These are phyloP conservation scores for Tapirus indicus DNA, from an alignment of 2,797 vertebrate genomes.

Conservation along the genomic window DNA sequence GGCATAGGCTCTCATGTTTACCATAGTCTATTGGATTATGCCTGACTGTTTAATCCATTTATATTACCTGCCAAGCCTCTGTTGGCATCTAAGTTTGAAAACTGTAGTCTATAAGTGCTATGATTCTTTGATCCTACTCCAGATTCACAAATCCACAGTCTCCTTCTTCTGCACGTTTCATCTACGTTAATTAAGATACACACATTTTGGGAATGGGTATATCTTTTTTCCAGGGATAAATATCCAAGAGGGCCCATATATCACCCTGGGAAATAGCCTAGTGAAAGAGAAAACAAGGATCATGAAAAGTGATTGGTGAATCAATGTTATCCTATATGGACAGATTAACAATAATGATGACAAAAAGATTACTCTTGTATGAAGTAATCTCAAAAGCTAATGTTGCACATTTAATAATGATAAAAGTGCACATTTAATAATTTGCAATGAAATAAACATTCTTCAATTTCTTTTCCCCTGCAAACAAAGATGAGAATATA, in stretches of 20 bases:
- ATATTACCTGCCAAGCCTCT: not conserved
- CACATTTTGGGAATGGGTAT: not conserved
- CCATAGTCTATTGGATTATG: not conserved
- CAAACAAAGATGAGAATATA: not conserved
- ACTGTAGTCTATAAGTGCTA: not conserved
- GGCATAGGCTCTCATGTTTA: not conserved
- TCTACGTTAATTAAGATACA: not conserved
- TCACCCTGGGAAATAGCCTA: not conserved
- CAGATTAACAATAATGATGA: constrained; percentile 1
- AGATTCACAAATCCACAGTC: not conserved
- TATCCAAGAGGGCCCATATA: not conserved
- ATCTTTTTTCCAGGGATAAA: not conserved
- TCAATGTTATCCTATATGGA: not conserved
- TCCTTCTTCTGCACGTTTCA: not conserved
- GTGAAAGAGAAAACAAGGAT: not conserved
- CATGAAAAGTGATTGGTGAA: not conserved
- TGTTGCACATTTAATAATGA: not conserved
- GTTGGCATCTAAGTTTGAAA: not conserved
- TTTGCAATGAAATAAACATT: constrained; percentile 12
- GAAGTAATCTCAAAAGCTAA: not conserved
- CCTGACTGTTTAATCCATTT: not conserved
- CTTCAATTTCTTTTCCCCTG: not conserved
- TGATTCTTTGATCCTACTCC: not conserved
- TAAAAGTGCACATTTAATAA: not conserved
- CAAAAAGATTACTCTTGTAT: not conserved